Evolutionary conservation across 2,113 vertebrate genomes (phyloP).

Genomic region (Mus musculus): GRCm39 chrX:142278501-142279000

Average conservation of each 20-base stretch:
- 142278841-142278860: neutral
- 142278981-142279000: neutral
- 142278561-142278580: neutral
- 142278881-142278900: neutral
- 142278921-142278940: neutral
- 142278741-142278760: neutral
- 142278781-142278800: neutral
- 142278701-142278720: neutral
- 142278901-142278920: neutral
- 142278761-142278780: neutral
- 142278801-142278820: neutral
- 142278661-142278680: neutral
- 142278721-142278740: neutral
- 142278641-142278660: neutral
- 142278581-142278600: neutral
- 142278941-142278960: neutral
- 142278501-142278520: neutral
- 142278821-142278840: neutral
- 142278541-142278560: neutral
- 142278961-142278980: neutral
- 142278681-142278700: neutral
- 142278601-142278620: neutral
- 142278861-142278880: neutral
- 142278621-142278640: neutral
- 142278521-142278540: neutral